Base-by-base conservation (phyloP, 2,113 vertebrate genomes). In the Colinus virginianus region DNA sequence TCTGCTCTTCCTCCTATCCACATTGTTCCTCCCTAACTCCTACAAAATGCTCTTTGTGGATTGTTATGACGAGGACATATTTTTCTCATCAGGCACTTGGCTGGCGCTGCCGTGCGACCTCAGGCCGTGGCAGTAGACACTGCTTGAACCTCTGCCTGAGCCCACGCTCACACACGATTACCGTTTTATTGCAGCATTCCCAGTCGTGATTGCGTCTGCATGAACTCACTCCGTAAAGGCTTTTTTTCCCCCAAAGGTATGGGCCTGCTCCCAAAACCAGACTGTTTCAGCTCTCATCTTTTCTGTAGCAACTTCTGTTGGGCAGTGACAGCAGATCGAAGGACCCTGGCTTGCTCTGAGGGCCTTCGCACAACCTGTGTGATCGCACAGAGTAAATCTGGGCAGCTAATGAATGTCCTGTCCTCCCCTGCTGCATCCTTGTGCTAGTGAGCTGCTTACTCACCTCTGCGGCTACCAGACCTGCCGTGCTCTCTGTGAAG, bases 31-130 rank as follows among this genome's bases (percentile, higher is more conserved):
- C 45, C 70, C 38, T 81, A 80, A 92, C 80, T 61, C 14, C 0
- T n/a, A 94, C 77, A 87, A 67, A 93, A 94, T 64, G 51, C 56
- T 80, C 74, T 90, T 86, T 88, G 56, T 93, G 61, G 80, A 49
- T 80, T 88, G 32, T 86, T 90, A 85, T 88, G 86, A 66, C 64
- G 38, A 15, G 66, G 74, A 45, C 6, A 8, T 90, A 28, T 80
- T 96, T 92, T 94, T 78, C 69, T 75, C 25, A 87, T 88, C 62
- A 92, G 89, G 69, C 62, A 81, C 88, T 88, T 94, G 94, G 77
- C 74, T 78, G 59, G 14, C 7, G 2, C 21, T 78, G 61, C 81
- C 78, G 67, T 46, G 8, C 38, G 38, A 9, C 66, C 56, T 70
- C 69, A 55, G 64, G 49, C 55, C 1, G 6, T 0, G 2, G 36